Base-by-base conservation (phyloP, 2,888 invertebrate genomes). In the Acrocera orbiculus region DNA sequence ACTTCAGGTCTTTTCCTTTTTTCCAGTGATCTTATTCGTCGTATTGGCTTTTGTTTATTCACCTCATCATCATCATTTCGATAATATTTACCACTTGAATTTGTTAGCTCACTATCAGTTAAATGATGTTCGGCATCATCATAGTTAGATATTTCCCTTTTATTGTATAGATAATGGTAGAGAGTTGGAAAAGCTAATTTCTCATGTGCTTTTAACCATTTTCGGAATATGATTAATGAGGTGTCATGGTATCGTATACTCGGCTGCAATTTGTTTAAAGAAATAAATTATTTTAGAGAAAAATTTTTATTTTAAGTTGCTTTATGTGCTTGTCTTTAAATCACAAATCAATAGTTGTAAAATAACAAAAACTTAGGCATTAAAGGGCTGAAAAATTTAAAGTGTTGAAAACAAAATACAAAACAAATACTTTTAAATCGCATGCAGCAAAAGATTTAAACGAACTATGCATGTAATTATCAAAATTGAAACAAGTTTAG, bases 191-290 rank as follows among this genome's bases (percentile, higher is more conserved):
- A 43, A 29, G 43, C 38, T 22, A 40, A 29, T 28, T 40, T 38
- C 16, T 38, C 43, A 19, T 37, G 30, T n/a, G 33, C 37, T 30
- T 36, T 39, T 17, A 36, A 15, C 43, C 43, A 43, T 43, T 43
- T 42, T 30, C 38, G 38, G 27, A 35, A 39, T 16, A 43, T 41
- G 23, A 43, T 38, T 32, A 37, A 43, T 11, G 39, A 35, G 15
- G 42, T 42, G 27, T 43, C 43, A 27, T 40, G 36, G 27, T 43
- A 43, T 17, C 43, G 36, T 23, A 43, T 36, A 30, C 40, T 42
- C 28, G 41, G 41, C 43, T 43, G 33, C 8, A 41, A 40, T 23
- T 23, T 20, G 8, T 24, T 16, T 17, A 14, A 29, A 27, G 13
- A 20, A 34, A n/a, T n/a, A n/a, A n/a, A n/a, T n/a, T n/a, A n/a